Evolutionary conservation across 2,113 vertebrate species (phyloP).

Genomic region (Pomatostomus ruficeps): DNA sequence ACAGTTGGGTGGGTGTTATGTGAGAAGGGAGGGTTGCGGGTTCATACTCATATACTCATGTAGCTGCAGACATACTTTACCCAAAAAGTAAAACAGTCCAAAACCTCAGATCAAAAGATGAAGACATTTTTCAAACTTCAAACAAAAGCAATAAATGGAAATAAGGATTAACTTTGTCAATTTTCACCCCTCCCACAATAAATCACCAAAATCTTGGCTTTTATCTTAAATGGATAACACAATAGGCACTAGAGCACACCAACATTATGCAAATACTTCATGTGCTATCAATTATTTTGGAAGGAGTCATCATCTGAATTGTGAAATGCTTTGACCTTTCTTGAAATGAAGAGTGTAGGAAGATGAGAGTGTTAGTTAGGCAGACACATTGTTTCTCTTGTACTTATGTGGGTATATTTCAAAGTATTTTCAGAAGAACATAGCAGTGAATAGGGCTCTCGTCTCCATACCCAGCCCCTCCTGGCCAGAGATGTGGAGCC

Average conservation of each 20-base stretch:
- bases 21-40: constrained; percentile 42
- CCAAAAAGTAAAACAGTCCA: constrained; percentile 1
- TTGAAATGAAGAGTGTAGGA: not conserved
- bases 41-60: not conserved
- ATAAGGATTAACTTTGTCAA: constrained; percentile 41
- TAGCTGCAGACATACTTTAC: constrained; percentile 29
- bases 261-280: constrained; percentile 56
- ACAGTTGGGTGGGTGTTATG: constrained; percentile 32
- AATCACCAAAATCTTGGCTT: constrained; percentile 50
- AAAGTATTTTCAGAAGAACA: not conserved
- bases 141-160: constrained; percentile 53
- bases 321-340: constrained; percentile 47
- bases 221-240: constrained; percentile 42
- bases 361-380: not conserved
- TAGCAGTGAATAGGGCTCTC: not conserved
- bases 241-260: constrained; percentile 44
- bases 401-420: not conserved
- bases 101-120: constrained; percentile 55
- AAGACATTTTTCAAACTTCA: constrained; percentile 39
- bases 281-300: constrained; percentile 60
- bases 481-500: not conserved
- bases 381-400: not conserved
- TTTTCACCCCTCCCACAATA: constrained; percentile 48
- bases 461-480: not conserved
- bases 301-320: constrained; percentile 45